These are phyloP conservation scores for Lasiommata megera DNA, from an alignment of 2,888 invertebrate species.

Conservation along the genomic window DNA sequence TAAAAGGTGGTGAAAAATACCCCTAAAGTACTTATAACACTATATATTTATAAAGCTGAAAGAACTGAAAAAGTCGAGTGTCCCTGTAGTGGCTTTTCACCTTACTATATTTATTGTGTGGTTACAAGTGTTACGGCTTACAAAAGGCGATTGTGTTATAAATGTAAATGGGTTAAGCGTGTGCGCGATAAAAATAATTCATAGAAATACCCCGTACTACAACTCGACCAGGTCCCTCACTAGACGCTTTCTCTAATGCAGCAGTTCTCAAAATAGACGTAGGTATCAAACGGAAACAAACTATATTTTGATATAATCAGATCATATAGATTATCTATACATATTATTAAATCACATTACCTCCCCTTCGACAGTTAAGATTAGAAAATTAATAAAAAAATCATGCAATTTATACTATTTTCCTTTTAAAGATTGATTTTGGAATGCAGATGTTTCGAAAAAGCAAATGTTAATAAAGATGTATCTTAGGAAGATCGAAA, in stretches of 20 bases:
- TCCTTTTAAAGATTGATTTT: no score
- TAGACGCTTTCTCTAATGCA: slow-evolving; percentile 55
- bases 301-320: no score
- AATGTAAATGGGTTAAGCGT: slow-evolving; percentile 13
- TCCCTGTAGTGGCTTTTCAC: neutral
- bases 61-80: neutral
- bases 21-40: neutral
- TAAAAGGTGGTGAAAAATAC: neutral
- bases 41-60: neutral
- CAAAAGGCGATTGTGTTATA: slow-evolving; percentile 6
- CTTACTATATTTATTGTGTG: neutral
- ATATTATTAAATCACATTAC: no score
- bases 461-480: no score
- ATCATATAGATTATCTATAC: no score
- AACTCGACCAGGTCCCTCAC: slow-evolving; percentile 32
- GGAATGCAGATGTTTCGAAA: no score
- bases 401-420: no score
- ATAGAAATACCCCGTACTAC: slow-evolving; percentile 11
- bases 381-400: no score
- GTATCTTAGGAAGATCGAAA: no score
- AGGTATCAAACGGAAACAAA: no score
- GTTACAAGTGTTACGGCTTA: neutral
- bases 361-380: no score
- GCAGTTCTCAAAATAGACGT: slow-evolving; percentile 32
- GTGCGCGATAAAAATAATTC: slow-evolving; percentile 11